These are phyloP conservation scores for Callopanchax toddi DNA, from an alignment of 2,113 vertebrate genomes.

Conservation along the genomic window DNA sequence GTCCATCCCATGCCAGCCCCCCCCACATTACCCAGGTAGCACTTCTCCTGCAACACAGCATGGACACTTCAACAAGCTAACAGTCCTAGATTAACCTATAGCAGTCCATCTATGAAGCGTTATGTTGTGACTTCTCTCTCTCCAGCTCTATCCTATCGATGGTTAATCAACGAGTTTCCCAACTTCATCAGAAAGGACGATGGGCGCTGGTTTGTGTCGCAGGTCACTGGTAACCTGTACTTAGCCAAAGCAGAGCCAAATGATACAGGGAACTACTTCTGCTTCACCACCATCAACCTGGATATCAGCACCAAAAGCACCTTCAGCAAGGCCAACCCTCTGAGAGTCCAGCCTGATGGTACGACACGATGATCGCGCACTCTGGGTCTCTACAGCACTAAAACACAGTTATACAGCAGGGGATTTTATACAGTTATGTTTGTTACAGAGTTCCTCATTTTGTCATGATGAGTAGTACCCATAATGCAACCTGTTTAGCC, in stretches of 20 bases:
- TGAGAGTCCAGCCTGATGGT: slow-evolving; percentile 89
- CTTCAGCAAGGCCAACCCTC: slow-evolving; percentile 91
- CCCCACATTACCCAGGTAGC: slow-evolving; percentile 93
- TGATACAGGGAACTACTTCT: slow-evolving; percentile 91
- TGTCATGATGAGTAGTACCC: too few relatives aligned
- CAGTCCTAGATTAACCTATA: too few relatives aligned
- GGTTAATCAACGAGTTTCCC: slow-evolving; percentile 94
- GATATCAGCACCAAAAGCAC: slow-evolving; percentile 95
- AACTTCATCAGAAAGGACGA: slow-evolving; percentile 88
- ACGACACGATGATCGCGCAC: background rate
- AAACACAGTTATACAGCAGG: too few relatives aligned
- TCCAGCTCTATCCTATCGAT: slow-evolving; percentile 91
- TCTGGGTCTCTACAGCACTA: too few relatives aligned
- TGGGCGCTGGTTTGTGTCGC: slow-evolving; percentile 90
- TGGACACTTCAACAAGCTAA: too few relatives aligned
- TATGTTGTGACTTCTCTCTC: background rate
- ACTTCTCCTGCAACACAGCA: too few relatives aligned
- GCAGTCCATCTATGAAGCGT: too few relatives aligned
- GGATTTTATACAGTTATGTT: too few relatives aligned
- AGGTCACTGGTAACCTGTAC: slow-evolving; percentile 95
- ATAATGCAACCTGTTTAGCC: too few relatives aligned
- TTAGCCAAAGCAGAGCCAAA: slow-evolving; percentile 87
- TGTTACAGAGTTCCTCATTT: too few relatives aligned
- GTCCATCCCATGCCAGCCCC: slow-evolving; percentile 90
- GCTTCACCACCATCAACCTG: slow-evolving; percentile 93